A percentile compares a stretch with the other conserved stretches of the same genome.
These are phyloP conservation scores for Anser cygnoides DNA, from an alignment of 2,113 vertebrate species.

Conservation along the genomic window DNA sequence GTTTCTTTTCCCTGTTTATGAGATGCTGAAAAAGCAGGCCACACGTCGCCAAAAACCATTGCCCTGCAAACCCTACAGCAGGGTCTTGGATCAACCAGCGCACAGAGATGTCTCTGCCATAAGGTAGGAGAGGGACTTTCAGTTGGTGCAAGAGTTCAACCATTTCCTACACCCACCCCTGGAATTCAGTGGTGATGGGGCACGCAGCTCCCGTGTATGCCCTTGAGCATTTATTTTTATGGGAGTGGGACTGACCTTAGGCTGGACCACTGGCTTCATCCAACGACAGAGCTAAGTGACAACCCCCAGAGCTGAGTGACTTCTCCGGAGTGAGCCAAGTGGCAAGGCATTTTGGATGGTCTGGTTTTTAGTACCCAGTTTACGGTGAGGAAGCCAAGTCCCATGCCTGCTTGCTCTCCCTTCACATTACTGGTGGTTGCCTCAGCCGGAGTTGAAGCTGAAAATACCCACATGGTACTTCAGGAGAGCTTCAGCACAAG, in stretches of 20 bases:
- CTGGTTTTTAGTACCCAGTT: background rate
- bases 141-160: background rate
- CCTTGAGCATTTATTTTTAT: background rate
- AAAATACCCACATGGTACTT: background rate
- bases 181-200: background rate
- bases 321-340: background rate
- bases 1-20: background rate
- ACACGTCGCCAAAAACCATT: background rate
- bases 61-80: background rate
- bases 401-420: background rate
- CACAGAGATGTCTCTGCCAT: background rate
- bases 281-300: background rate
- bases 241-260: background rate
- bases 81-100: background rate
- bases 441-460: background rate
- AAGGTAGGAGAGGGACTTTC: background rate
- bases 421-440: background rate
- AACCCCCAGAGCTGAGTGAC: background rate
- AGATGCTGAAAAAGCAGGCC: background rate
- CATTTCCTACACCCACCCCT: background rate
- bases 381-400: background rate
- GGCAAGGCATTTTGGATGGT: background rate
- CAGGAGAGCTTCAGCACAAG: background rate
- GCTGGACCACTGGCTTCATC: background rate
- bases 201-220: fast-evolving